Evolutionary conservation across 2,888 invertebrate species (phyloP).

Genomic region (Thymelicus lineola): DNA sequence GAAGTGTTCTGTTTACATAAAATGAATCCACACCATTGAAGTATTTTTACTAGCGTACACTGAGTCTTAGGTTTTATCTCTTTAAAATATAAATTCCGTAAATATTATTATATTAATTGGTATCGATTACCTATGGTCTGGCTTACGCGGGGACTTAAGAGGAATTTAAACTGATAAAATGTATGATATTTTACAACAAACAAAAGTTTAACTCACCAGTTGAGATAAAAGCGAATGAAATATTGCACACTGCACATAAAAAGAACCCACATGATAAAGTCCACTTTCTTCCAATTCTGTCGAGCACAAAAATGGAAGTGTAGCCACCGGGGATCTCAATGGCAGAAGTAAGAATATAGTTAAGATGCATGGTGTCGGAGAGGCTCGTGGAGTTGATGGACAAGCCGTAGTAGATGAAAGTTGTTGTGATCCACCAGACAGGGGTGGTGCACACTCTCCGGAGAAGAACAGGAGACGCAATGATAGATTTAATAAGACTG

Average conservation of each 20-base stretch:
- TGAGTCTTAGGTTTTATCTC: too few species aligned
- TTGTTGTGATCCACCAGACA: constrained; percentile 91
- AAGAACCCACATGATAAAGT: constrained; percentile 86
- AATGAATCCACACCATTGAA: too few species aligned
- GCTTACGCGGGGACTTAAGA: too few species aligned
- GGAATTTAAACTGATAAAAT: not conserved
- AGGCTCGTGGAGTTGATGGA: constrained; percentile 91
- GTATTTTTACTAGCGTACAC: too few species aligned
- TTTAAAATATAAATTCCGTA: too few species aligned
- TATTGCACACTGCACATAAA: constrained; percentile 81
- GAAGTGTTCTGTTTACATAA: too few species aligned
- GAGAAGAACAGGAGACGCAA: constrained; percentile 78
- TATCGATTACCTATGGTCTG: too few species aligned
- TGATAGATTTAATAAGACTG: constrained; percentile 62
- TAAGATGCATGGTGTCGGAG: constrained; percentile 89
- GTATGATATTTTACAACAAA: not conserved
- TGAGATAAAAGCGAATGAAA: constrained; percentile 79
- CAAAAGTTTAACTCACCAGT: constrained; percentile 63
- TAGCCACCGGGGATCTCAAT: constrained; percentile 90
- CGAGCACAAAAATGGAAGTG: constrained; percentile 85
- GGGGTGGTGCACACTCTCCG: constrained; percentile 87
- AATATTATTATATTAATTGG: too few species aligned
- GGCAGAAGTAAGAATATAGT: constrained; percentile 87
- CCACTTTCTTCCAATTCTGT: constrained; percentile 86
- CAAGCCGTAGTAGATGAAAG: constrained; percentile 92